A percentile compares a stretch with the other conserved stretches of the same genome.
phyloP scores from a whole-genome alignment of 1,140 invertebrate species.

The Scaptomyza pallida region DNA sequence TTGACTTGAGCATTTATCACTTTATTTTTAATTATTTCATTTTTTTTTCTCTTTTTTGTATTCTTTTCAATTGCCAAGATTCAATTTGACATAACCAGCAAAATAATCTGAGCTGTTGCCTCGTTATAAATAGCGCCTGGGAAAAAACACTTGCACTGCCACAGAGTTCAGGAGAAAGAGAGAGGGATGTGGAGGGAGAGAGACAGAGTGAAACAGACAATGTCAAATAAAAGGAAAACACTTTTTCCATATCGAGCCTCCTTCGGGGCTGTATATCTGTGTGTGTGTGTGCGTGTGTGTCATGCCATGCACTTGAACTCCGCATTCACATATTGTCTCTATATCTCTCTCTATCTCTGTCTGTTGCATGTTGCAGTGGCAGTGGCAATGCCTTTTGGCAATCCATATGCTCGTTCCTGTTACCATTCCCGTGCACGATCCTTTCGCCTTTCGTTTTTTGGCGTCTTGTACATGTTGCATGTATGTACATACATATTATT shows the following conservation, averaged over 20 bases:
- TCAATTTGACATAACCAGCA: conserved; percentile 24
- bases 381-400: background rate
- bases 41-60: background rate
- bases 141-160: conserved; percentile 77
- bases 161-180: background rate
- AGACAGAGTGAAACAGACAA: conserved; percentile 7
- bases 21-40: background rate
- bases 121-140: conserved; percentile 76
- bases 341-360: background rate
- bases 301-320: conserved; percentile 77
- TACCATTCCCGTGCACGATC: conserved; percentile 2
- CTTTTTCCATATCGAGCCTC: conserved; percentile 1
- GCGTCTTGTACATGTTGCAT: conserved; percentile 1
- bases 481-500: conserved; percentile 47
- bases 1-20: background rate
- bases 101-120: conserved; percentile 40
- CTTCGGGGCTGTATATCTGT: conserved; percentile 26
- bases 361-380: background rate
- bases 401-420: conserved; percentile 5
- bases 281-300: conserved; percentile 51
- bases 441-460: conserved; percentile 11
- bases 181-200: conserved; percentile 10
- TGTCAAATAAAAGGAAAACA: conserved; percentile 18
- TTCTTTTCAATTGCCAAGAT: conserved; percentile 17
- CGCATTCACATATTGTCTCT: conserved; percentile 60